These are phyloP conservation scores for Zapus hudsonius DNA, from an alignment of 2,113 vertebrate species.

Conservation along the genomic window DNA sequence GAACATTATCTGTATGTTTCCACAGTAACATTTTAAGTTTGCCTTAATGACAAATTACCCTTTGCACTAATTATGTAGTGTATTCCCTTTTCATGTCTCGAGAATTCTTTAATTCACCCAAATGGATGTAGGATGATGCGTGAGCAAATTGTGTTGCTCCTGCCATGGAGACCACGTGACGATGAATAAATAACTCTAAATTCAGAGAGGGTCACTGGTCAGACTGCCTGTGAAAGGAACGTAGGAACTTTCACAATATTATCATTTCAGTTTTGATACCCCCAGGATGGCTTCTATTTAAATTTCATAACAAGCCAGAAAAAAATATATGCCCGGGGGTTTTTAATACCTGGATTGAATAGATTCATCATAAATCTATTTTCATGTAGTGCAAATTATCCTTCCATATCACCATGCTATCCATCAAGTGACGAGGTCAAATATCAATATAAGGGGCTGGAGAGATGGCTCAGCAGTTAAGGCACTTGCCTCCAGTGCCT, in stretches of 20 bases:
- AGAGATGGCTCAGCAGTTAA: too few species aligned
- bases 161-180: not conserved
- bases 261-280: slow-evolving; percentile 51
- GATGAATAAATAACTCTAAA: slow-evolving; percentile 42
- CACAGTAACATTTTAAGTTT: slow-evolving; percentile 8
- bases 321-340: slow-evolving; percentile 20
- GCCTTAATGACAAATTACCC: slow-evolving; percentile 49
- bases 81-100: slow-evolving; percentile 41
- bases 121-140: slow-evolving; percentile 48
- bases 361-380: slow-evolving; percentile 67
- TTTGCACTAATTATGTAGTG: slow-evolving; percentile 29
- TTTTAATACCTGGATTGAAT: slow-evolving; percentile 46
- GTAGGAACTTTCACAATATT: not conserved
- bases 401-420: slow-evolving; percentile 75
- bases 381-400: slow-evolving; percentile 82
- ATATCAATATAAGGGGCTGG: slow-evolving; percentile 73
- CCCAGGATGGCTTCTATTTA: slow-evolving; percentile 46
- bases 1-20: slow-evolving; percentile 53
- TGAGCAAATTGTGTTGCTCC: slow-evolving; percentile 47
- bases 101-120: slow-evolving; percentile 46
- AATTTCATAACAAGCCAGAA: slow-evolving; percentile 66
- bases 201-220: slow-evolving; percentile 23
- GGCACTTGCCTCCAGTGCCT: too few species aligned
- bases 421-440: slow-evolving; percentile 78
- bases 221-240: slow-evolving; percentile 4